Conservation (phyloP, 2,113 vertebrate genomes). For the Ptilorrhoa leucosticta region DNA sequence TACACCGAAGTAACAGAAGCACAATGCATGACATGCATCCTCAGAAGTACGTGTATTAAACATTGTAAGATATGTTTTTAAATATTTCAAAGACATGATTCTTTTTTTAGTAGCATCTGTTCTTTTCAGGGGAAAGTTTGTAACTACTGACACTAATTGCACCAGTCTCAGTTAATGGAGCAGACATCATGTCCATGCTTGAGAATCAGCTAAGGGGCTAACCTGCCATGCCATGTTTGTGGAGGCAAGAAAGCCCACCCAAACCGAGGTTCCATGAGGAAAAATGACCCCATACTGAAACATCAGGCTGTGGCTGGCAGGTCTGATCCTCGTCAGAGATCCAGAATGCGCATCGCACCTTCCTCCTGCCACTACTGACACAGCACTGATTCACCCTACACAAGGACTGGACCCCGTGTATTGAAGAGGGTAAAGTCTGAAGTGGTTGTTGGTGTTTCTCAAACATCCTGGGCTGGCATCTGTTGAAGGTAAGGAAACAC, state of each 20-base stretch:
- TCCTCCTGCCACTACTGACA: neutral
- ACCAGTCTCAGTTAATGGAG: neutral
- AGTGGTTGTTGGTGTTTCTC: neutral
- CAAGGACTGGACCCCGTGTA: neutral
- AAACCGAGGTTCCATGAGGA: neutral
- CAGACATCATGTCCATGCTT: rapidly evolving
- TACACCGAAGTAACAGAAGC: neutral
- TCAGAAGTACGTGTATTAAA: neutral
- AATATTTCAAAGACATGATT: neutral
- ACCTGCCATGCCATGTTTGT: rapidly evolving
- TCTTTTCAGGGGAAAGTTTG: neutral
- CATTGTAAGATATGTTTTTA: neutral
- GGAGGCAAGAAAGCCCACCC: neutral
- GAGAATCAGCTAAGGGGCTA: neutral
- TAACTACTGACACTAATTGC: neutral
- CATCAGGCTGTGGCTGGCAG: neutral
- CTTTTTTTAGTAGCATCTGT: neutral
- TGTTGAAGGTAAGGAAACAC: neutral
- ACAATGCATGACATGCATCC: neutral
- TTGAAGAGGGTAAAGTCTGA: neutral
- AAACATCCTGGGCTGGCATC: neutral
- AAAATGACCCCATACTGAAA: neutral
- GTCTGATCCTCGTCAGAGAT: neutral
- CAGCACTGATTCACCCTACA: neutral
- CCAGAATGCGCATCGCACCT: rapidly evolving